Base-by-base conservation (phyloP, 2,113 vertebrate species). In the Mionectes macconnelli region DNA sequence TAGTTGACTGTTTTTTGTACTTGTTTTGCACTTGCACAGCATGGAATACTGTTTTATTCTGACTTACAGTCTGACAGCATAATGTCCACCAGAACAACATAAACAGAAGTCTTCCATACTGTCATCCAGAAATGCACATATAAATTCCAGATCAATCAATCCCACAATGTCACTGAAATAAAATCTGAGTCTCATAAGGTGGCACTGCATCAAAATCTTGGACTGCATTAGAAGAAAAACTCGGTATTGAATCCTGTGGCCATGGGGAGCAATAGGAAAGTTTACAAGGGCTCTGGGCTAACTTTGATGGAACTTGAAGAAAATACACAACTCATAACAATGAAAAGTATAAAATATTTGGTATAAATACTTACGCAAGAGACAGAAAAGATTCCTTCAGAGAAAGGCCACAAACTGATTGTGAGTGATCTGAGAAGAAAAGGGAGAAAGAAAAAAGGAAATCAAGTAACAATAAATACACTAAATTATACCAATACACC, bases 291-390 rank as follows among this genome's bases (percentile, higher is more conserved):
- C 40, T 73, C 40, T 0, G 1, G 52, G 37, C 6, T 56, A 49
- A 35, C 64, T 64, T 53, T 8, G 30, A 49, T 24, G 42, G 12
- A 67, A 60, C 52, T 44, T 33, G n/a, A 95, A 89, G 20, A 81
- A 95, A 91, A 95, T 6, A 39, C 21, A 53, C 13, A 68, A 76
- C 28, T 88, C 25, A 2, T 11, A 57, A 23, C 18, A 55, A 20
- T 49, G 35, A 85, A 84, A 97, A 74, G 35, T 70, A 77, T 82
- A 66, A 96, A 91, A 94, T 14, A 13, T 69, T 28, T 81, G 76
- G 81, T 95, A 72, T 39, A 81, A 84, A 63, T 87, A 98, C 98
- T 98, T 95, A 98, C 98, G 76, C 53, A 90, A 94, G 75, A 90
- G 93, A 95, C 74, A 59, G 53, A 90, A 82, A 78, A 73, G 25